A percentile compares a stretch with the other conserved stretches of the same genome.
Conservation (phyloP, 2,797 vertebrate species). For the Setipinna tenuifilis region DNA sequence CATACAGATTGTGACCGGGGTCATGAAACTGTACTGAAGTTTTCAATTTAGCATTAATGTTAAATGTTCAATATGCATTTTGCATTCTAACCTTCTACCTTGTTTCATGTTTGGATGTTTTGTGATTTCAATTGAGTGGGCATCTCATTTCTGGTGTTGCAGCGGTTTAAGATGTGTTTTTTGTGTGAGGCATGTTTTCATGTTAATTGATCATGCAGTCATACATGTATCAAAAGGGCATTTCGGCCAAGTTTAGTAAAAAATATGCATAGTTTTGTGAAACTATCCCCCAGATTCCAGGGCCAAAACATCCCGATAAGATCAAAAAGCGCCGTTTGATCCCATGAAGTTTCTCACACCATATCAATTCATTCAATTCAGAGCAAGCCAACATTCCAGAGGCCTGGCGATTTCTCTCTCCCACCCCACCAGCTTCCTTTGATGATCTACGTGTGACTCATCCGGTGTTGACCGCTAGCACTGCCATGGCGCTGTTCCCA, state of each 20-base stretch:
- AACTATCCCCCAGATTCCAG: constrained; percentile 20
- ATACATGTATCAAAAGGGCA: constrained; percentile 10
- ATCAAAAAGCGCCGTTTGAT: constrained; percentile 25
- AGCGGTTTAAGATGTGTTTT: background rate
- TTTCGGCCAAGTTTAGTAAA: background rate
- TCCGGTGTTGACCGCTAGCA: constrained; percentile 21
- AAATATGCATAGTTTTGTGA: constrained; percentile 27
- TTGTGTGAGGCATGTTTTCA: background rate
- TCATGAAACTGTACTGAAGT: background rate
- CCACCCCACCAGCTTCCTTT: constrained; percentile 22
- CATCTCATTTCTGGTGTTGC: background rate
- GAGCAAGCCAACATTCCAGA: constrained; percentile 23
- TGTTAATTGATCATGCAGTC: constrained; percentile 2
- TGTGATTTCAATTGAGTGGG: background rate
- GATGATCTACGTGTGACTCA: constrained; percentile 24
- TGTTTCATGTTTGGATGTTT: background rate
- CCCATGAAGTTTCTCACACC: constrained; percentile 25
- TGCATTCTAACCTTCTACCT: background rate
- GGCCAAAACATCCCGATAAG: constrained; percentile 4
- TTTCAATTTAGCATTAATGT: background rate
- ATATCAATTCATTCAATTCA: constrained; percentile 28
- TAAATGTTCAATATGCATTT: background rate
- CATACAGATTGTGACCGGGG: background rate
- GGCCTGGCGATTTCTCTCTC: constrained; percentile 18
- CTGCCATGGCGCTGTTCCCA: constrained; percentile 42